These are phyloP conservation scores for Syngnathus rostellatus DNA, from an alignment of 2,797 vertebrate genomes.

Conservation along the genomic window DNA sequence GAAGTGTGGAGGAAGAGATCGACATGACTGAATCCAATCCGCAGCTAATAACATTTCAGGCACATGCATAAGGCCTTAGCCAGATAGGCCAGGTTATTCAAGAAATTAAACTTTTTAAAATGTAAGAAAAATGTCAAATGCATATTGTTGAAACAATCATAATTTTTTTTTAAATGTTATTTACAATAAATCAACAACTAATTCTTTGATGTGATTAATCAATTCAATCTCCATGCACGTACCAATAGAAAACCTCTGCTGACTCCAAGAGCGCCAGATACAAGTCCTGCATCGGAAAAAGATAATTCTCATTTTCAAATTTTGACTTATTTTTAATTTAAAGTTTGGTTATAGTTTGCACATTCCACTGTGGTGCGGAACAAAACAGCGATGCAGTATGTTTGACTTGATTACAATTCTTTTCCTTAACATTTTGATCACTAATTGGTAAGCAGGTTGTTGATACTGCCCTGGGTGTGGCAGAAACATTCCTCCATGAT, in stretches of 20 bases:
- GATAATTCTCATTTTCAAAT: background rate
- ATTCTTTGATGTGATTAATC: no score
- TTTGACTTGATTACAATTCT: background rate
- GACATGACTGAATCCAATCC: background rate
- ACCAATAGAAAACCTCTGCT: background rate
- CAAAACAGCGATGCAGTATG: background rate
- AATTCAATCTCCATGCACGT: no score
- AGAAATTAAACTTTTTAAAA: no score
- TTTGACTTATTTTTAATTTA: background rate
- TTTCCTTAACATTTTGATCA: background rate
- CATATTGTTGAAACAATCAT: no score
- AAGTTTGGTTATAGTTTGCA: background rate
- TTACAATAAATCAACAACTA: no score
- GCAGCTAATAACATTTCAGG: background rate
- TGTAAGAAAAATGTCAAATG: no score
- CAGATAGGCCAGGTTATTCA: no score
- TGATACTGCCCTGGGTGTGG: background rate
- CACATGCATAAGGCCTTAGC: background rate
- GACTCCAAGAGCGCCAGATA: background rate
- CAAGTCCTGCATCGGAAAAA: background rate
- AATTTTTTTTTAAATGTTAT: no score
- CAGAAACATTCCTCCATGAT: background rate
- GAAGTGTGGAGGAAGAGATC: slow-evolving; percentile 1
- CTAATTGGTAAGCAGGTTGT: background rate
- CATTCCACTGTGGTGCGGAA: background rate